Evolutionary conservation across 2,113 vertebrate genomes (phyloP).

Genomic region (Upupa epops): DNA sequence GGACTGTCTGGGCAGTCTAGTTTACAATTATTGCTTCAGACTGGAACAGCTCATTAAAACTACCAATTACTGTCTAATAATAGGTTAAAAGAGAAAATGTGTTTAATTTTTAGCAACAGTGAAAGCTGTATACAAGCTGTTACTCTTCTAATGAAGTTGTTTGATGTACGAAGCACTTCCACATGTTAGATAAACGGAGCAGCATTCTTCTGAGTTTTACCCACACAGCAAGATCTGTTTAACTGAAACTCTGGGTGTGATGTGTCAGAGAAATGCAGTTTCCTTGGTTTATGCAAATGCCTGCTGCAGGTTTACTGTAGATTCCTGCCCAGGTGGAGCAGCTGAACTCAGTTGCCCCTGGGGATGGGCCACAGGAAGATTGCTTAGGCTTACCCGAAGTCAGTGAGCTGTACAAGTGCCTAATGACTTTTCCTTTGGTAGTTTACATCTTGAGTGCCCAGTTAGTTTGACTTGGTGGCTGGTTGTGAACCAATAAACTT

Average conservation of each 20-base stretch:
- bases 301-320: fast-evolving
- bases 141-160: neutral
- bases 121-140: neutral
- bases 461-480: neutral
- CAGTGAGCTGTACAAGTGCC: neutral
- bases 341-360: fast-evolving
- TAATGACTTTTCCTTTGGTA: neutral
- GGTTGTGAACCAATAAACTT: neutral
- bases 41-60: neutral
- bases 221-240: neutral
- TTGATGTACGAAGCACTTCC: neutral
- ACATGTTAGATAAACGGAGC: fast-evolving
- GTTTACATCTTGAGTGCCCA: neutral
- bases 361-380: neutral
- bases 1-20: neutral
- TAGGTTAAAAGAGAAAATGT: neutral
- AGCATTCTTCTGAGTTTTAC: neutral
- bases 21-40: neutral
- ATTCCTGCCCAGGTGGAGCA: neutral
- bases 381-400: neutral
- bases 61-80: neutral
- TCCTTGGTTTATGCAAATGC: neutral
- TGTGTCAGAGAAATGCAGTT: neutral
- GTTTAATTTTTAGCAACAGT: neutral
- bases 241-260: neutral